Evolutionary conservation across 1,140 invertebrate species (phyloP).

Genomic region (Danaus melanippus): DNA sequence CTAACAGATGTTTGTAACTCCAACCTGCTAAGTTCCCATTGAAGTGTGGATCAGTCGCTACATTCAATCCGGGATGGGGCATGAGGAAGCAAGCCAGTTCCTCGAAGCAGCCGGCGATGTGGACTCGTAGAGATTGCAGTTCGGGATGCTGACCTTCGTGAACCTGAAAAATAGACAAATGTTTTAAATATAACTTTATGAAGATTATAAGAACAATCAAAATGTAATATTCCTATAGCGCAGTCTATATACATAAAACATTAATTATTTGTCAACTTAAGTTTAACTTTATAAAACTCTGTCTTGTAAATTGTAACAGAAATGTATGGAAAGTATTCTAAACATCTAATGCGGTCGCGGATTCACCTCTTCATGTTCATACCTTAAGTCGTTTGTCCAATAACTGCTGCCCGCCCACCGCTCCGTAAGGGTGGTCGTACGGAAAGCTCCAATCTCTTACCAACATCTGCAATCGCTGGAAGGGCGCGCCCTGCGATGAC

Average conservation of each 20-base stretch:
- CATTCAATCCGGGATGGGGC: conserved; percentile 98
- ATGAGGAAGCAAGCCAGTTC: conserved; percentile 97
- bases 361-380: background rate
- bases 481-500: conserved; percentile 89
- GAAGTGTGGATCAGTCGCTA: conserved; percentile 96
- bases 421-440: conserved; percentile 95
- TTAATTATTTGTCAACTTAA: too few species aligned
- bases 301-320: too few species aligned
- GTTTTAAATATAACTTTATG: background rate
- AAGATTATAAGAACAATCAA: too few species aligned
- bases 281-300: too few species aligned
- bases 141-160: conserved; percentile 86
- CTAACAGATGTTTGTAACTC: too few species aligned
- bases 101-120: conserved; percentile 95
- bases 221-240: too few species aligned
- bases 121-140: conserved; percentile 91
- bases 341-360: too few species aligned
- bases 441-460: conserved; percentile 99
- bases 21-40: conserved; percentile 89
- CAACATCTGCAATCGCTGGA: conserved; percentile 95
- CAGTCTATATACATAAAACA: too few species aligned
- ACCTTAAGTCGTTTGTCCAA: conserved; percentile 86
- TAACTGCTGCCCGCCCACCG: conserved; percentile 88
- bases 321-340: too few species aligned
- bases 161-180: conserved; percentile 11